Evolutionary conservation across 2,113 vertebrate genomes (phyloP), one percentile per base, ranked within the genome.

Genomic region (Tragelaphus buxtoni): DNA sequence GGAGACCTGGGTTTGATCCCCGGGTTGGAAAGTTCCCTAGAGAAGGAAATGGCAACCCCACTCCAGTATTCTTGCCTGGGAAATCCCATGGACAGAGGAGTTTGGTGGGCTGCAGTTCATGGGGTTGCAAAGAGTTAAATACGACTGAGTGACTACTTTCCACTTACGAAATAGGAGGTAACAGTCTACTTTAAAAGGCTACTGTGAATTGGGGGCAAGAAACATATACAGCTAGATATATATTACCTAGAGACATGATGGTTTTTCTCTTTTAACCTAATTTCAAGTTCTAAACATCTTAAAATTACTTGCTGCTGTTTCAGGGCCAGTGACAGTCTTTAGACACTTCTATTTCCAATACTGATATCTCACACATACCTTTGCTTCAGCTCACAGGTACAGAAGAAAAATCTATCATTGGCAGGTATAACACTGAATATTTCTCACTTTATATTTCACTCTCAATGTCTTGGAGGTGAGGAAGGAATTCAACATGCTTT

Each of bases 281-380:
- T 72, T 91, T 93, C 20, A 92, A 92, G 72, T 87, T 92, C 61
- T 60, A 92, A 90, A 91, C 61, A 79, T 45, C 45, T 85, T 83
- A 60, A 91, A 96, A 81, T 91, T 35, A 30, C 22, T 74, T 42
- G 82, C 49, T 81, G 53, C 20, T 92, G 10, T 87, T 77, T 18
- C 39, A 87, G 61, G 55, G 26, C 82, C 83, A 69, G 3, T 56
- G 83, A 74, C 39, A 91, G 42, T 85, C 47, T 86, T 89, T 24
- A 76, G 58, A 28, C 13, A 93, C 11, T 79, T 56, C 47, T 56
- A 49, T 45, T 95, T 90, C 65, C 51, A 89, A 61, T 45, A 85
- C 9, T 86, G 49, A n/a, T 26, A 65, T 55, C 42, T 83, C 58
- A 63, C 18, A 35, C 17, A 5, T 72, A 24, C 88, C 86, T 94